These are phyloP conservation scores for Rhingia campestris DNA, from an alignment of 2,888 invertebrate species.

Conservation along the genomic window DNA sequence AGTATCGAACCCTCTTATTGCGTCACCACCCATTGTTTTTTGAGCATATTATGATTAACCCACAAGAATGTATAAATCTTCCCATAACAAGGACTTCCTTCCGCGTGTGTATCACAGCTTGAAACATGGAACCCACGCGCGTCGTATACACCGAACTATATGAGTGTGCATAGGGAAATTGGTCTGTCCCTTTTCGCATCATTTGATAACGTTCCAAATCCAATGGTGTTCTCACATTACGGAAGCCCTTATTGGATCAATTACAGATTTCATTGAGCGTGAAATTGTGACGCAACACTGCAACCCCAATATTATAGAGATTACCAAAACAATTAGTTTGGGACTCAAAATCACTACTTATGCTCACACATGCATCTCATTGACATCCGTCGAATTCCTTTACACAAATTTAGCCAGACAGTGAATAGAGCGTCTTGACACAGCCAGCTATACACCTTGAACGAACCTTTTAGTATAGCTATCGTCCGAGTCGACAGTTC, in stretches of 20 bases:
- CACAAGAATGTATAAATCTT: slow-evolving; percentile 45
- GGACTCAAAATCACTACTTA: slow-evolving; percentile 17
- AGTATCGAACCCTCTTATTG: slow-evolving; percentile 25
- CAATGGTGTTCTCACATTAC: slow-evolving; percentile 72
- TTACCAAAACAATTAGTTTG: slow-evolving; percentile 6
- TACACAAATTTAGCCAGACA: neutral
- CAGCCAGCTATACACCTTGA: slow-evolving; percentile 23
- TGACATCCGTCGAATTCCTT: slow-evolving; percentile 43
- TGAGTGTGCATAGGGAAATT: slow-evolving; percentile 36
- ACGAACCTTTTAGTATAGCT: slow-evolving; percentile 7
- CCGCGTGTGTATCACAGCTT: slow-evolving; percentile 58
- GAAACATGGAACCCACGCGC: slow-evolving; percentile 29
- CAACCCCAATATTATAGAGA: slow-evolving; percentile 77
- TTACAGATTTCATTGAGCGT: slow-evolving; percentile 82
- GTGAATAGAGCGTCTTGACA: neutral
- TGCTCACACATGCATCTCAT: slow-evolving; percentile 42
- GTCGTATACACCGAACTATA: neutral
- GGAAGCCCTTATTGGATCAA: slow-evolving; percentile 79
- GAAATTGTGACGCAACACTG: slow-evolving; percentile 81
- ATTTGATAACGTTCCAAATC: slow-evolving; percentile 46
- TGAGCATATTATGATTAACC: slow-evolving; percentile 47
- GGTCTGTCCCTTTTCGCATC: slow-evolving; percentile 43
- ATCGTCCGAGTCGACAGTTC: slow-evolving; percentile 12
- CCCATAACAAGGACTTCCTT: slow-evolving; percentile 63
- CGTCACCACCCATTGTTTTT: slow-evolving; percentile 34